These are phyloP conservation scores for Henricia sp. DNA, from an alignment of 53 echinoderm and acorn worm species.

Conservation along the genomic window DNA sequence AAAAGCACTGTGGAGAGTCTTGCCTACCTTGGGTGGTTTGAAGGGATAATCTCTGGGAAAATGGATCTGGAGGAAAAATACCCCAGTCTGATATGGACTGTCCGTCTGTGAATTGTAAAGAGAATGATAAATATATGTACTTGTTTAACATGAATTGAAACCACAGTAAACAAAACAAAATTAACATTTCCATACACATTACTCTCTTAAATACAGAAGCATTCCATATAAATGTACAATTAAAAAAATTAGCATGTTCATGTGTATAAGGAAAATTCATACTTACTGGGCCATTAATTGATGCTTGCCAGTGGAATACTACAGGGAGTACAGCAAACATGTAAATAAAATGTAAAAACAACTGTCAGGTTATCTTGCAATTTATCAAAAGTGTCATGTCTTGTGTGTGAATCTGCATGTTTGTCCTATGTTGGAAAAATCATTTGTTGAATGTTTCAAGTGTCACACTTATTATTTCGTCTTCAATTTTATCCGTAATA, in stretches of 20 bases:
- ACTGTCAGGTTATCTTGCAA: not conserved
- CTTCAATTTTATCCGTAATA: no score
- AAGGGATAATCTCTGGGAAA: conserved; percentile 99
- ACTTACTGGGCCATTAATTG: conserved; percentile 96
- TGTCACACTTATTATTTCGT: no score
- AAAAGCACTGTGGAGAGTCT: not conserved
- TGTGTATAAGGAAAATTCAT: not conserved
- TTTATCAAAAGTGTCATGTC: not conserved
- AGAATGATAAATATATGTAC: no score
- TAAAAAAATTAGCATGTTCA: not conserved
- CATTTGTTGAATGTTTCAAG: not conserved
- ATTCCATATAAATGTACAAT: no score
- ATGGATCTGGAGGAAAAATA: conserved; percentile 92
- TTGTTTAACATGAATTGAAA: no score
- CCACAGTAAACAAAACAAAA: no score
- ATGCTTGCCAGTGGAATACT: conserved; percentile 96
- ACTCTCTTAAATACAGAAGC: no score
- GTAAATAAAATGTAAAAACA: not conserved
- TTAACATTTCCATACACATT: no score
- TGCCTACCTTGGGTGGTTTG: conserved; percentile 96
- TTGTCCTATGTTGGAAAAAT: not conserved
- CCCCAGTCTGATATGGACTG: conserved; percentile 85
- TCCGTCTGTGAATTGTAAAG: conserved; percentile 66
- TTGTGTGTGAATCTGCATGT: not conserved
- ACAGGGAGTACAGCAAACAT: conserved; percentile 6